Evolutionary conservation across 2,113 vertebrate species (phyloP).

Genomic region (Lethenteron camtschaticum): DNA sequence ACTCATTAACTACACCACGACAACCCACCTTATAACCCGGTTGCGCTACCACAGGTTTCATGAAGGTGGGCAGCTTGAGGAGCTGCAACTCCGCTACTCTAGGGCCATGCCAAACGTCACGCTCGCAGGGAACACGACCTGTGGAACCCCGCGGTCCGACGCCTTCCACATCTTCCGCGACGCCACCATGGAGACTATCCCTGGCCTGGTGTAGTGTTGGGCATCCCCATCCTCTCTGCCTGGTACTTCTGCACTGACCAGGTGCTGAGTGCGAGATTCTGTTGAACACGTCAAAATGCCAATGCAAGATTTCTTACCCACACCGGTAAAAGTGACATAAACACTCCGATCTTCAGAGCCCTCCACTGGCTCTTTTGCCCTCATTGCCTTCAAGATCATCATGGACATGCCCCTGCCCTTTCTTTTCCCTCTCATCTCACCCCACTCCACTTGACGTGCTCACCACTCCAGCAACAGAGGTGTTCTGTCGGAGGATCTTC

Average conservation of each 20-base stretch:
- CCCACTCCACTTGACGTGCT: neutral
- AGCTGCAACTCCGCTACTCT: slow-evolving; percentile 37
- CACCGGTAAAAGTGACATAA: too few species aligned
- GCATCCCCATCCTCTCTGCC: slow-evolving; percentile 71
- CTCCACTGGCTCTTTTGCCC: too few species aligned
- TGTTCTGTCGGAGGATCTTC: too few species aligned
- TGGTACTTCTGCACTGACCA: slow-evolving; percentile 99
- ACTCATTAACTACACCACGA: too few species aligned
- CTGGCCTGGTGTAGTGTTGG: slow-evolving; percentile 69
- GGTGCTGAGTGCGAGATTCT: slow-evolving; percentile 22
- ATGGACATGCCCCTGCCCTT: too few species aligned
- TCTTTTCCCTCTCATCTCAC: too few species aligned
- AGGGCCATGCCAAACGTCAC: slow-evolving; percentile 34
- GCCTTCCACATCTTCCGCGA: slow-evolving; percentile 78
- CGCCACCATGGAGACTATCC: slow-evolving; percentile 68
- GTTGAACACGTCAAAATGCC: too few species aligned
- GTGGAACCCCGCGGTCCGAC: slow-evolving; percentile 55
- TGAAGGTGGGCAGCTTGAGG: slow-evolving; percentile 47
- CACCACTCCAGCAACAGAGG: too few species aligned
- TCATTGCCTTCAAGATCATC: too few species aligned
- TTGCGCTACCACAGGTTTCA: slow-evolving; percentile 34
- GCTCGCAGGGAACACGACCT: slow-evolving; percentile 44
- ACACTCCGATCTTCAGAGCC: too few species aligned
- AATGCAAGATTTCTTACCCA: too few species aligned
- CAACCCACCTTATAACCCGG: neutral